A percentile compares a stretch with the other conserved stretches of the same genome.
phyloP scores from a whole-genome alignment of 2,888 invertebrate genomes.

The Pherbina coryleti region DNA sequence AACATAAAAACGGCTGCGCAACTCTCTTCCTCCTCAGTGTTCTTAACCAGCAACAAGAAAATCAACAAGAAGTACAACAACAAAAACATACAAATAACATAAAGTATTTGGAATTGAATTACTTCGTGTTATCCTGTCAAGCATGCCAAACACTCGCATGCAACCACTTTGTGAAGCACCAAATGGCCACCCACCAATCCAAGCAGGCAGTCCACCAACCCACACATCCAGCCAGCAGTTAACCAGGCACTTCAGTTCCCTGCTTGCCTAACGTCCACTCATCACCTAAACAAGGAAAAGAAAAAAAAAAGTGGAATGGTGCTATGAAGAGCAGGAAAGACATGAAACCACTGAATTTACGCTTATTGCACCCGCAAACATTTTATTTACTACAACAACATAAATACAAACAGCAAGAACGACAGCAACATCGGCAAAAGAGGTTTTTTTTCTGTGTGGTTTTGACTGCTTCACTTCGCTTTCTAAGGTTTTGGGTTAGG shows the following conservation, averaged over 20 bases:
- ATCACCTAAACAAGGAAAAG: not conserved
- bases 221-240: not conserved
- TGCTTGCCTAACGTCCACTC: not conserved
- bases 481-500: not conserved
- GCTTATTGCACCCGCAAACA: conserved; percentile 67
- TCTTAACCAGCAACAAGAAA: conserved; percentile 29
- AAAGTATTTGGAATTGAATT: conserved; percentile 66
- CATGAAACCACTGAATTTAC: conserved; percentile 67
- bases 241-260: not conserved
- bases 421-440: not conserved
- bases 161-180: conserved; percentile 22
- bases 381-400: conserved; percentile 64
- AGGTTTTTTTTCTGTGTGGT: conserved; percentile 7
- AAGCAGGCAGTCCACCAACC: not conserved
- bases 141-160: conserved; percentile 63
- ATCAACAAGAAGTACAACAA: conserved; percentile 37
- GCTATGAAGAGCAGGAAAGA: conserved; percentile 48
- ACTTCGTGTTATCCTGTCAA: conserved; percentile 66
- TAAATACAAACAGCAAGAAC: conserved; percentile 30
- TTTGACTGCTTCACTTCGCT: not conserved
- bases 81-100: conserved; percentile 55
- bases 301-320: not conserved
- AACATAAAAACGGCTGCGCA: conserved; percentile 53
- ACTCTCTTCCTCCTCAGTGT: conserved; percentile 37
- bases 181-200: conserved; percentile 1